Percentiles rank a stretch among this genome's conserved stretches.
These are phyloP conservation scores for Tuta absoluta DNA, from an alignment of 2,888 invertebrate species.

Conservation along the genomic window DNA sequence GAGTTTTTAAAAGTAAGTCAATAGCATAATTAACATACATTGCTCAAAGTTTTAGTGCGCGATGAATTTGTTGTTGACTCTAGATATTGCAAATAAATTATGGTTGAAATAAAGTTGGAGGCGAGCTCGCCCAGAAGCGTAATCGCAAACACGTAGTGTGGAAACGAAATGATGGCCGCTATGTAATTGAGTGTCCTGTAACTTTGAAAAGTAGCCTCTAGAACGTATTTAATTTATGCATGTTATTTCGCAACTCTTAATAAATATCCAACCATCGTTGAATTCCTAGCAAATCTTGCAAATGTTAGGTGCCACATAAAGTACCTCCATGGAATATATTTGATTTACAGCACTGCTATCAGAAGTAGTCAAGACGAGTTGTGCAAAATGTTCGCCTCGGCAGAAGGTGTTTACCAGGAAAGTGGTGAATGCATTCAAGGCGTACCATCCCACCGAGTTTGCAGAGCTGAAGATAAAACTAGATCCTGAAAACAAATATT, in stretches of 20 bases:
- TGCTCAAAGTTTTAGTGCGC: not conserved
- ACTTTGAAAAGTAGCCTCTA: not conserved
- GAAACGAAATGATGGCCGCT: not conserved
- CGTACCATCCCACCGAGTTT: slow-evolving; percentile 82
- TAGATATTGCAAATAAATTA: too few relatives aligned
- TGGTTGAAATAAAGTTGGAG: too few relatives aligned
- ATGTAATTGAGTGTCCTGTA: not conserved
- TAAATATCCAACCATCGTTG: not conserved
- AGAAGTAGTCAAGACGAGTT: slow-evolving; percentile 57
- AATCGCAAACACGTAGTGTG: too few relatives aligned
- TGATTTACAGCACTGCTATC: slow-evolving; percentile 53
- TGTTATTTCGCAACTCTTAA: not conserved
- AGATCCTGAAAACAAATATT: slow-evolving; percentile 83
- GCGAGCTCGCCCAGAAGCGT: too few relatives aligned
- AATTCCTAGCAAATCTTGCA: not conserved
- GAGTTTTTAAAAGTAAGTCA: slow-evolving; percentile 63
- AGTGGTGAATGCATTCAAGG: slow-evolving; percentile 83
- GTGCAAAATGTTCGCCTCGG: slow-evolving; percentile 57
- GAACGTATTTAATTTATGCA: not conserved
- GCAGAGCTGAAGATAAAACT: slow-evolving; percentile 83
- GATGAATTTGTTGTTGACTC: too few relatives aligned
- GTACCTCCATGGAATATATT: not conserved
- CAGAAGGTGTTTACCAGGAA: slow-evolving; percentile 79
- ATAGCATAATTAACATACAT: not conserved
- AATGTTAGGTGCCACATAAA: not conserved